Percentiles rank a stretch among this genome's conserved stretches.
phyloP scores from a whole-genome alignment of 2,113 vertebrate genomes.

The Actenoides lindsayi region DNA sequence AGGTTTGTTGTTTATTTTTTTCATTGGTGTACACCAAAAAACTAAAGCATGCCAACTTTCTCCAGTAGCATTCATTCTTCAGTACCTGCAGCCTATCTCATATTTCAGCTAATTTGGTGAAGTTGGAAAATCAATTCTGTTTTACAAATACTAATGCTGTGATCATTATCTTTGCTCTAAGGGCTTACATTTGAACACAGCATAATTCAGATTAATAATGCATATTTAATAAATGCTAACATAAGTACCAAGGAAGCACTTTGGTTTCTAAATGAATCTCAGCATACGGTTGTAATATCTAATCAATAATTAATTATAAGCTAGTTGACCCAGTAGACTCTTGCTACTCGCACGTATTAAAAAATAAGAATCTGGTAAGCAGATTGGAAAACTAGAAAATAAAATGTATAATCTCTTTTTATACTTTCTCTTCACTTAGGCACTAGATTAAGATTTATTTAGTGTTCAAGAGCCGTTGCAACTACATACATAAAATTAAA shows the following conservation, averaged over 20 bases:
- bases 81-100: not conserved
- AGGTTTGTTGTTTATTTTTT: not conserved
- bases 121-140: conserved; percentile 61
- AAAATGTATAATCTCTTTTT: conserved; percentile 20
- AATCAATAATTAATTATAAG: conserved; percentile 74
- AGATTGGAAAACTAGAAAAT: conserved; percentile 13
- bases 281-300: conserved; percentile 30
- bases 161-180: conserved; percentile 57
- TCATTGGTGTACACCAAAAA: not conserved
- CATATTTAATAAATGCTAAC: conserved; percentile 63
- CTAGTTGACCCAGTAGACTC: conserved; percentile 49
- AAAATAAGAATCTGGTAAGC: conserved; percentile 38
- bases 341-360: conserved; percentile 11
- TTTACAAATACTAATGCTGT: conserved; percentile 57
- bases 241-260: conserved; percentile 48
- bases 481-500: not conserved
- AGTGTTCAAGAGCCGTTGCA: not conserved
- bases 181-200: conserved; percentile 52
- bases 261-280: conserved; percentile 49
- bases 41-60: not conserved
- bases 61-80: not conserved
- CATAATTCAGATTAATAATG: conserved; percentile 68
- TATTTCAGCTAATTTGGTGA: conserved; percentile 56
- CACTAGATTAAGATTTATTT: not conserved
- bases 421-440: not conserved